Evolutionary conservation across 2,888 invertebrate genomes (phyloP).

Genomic region (Uropetala carovei): DNA sequence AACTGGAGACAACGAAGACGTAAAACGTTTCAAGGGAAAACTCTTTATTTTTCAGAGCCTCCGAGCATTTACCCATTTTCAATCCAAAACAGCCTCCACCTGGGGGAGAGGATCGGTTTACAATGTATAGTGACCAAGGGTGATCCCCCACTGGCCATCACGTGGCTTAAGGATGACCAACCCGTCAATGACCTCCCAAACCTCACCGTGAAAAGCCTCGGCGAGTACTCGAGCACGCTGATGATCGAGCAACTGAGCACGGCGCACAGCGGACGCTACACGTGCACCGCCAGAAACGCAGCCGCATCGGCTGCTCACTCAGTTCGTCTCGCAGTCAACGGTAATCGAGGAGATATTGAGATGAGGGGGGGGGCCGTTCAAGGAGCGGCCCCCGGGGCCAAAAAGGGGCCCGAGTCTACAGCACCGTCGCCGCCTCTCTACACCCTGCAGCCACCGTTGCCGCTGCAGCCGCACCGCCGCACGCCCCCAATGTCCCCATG

Average conservation of each 20-base stretch:
- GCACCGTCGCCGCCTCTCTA: constrained; percentile 51
- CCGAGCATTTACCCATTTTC: constrained; percentile 72
- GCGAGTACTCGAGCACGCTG: constrained; percentile 71
- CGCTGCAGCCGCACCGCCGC: constrained; percentile 56
- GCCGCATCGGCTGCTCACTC: constrained; percentile 78
- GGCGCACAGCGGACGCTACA: constrained; percentile 84
- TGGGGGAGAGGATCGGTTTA: constrained; percentile 71
- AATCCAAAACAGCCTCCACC: constrained; percentile 71
- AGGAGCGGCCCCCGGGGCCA: constrained; percentile 20
- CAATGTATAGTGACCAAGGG: constrained; percentile 73
- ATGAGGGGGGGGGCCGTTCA: constrained; percentile 13
- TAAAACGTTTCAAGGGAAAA: constrained; percentile 47
- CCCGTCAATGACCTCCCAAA: constrained; percentile 69
- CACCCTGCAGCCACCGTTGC: constrained; percentile 65
- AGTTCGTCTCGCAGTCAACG: constrained; percentile 70
- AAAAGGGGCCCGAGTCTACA: constrained; percentile 33
- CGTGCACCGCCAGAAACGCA: constrained; percentile 89
- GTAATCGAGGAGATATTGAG: constrained; percentile 65
- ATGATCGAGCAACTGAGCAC: constrained; percentile 71
- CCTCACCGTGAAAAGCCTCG: constrained; percentile 70
- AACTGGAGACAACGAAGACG: not conserved
- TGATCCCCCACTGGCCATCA: constrained; percentile 74
- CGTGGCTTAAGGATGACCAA: constrained; percentile 74
- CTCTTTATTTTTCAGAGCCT: constrained; percentile 70
- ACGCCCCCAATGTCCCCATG: constrained; percentile 1